phyloP scores from a whole-genome alignment of 2,797 vertebrate genomes.

The Hippocampus kuda region DNA sequence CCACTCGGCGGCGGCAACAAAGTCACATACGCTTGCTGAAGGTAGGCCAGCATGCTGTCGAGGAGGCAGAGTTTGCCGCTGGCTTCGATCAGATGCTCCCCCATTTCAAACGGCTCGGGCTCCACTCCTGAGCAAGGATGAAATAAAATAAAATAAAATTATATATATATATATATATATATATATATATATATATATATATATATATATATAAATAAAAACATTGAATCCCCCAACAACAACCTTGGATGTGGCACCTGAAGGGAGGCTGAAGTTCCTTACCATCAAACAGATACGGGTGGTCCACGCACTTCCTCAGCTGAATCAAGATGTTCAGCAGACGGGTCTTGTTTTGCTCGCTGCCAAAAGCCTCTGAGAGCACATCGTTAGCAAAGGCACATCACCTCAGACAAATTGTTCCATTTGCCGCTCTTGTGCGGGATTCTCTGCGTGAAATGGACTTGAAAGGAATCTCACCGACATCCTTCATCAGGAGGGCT shows the following conservation, averaged over 20 bases:
- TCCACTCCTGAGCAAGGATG: constrained; percentile 72
- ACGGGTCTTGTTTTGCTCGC: constrained; percentile 65
- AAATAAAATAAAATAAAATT: too few relatives aligned
- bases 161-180: too few relatives aligned
- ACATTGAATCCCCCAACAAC: too few relatives aligned
- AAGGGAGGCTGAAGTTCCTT: constrained; percentile 31
- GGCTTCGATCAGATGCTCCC: constrained; percentile 83
- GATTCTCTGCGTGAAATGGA: too few relatives aligned
- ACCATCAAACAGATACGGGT: constrained; percentile 91
- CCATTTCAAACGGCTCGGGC: constrained; percentile 89
- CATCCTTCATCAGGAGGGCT: constrained; percentile 79
- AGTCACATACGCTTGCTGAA: constrained; percentile 64
- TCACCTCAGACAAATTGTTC: too few relatives aligned
- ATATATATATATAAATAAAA: too few relatives aligned
- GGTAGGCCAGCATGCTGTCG: constrained; percentile 74
- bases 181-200: too few relatives aligned
- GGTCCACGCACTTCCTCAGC: constrained; percentile 86
- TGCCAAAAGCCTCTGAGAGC: constrained; percentile 78
- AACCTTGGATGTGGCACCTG: background rate
- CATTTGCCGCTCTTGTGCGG: too few relatives aligned
- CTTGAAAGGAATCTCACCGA: constrained; percentile 57
- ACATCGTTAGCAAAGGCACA: background rate
- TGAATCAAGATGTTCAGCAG: constrained; percentile 83
- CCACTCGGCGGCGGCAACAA: constrained; percentile 61
- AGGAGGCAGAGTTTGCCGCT: constrained; percentile 86